Conservation (phyloP, 2,113 vertebrate genomes). For the Chrysemys picta region DNA sequence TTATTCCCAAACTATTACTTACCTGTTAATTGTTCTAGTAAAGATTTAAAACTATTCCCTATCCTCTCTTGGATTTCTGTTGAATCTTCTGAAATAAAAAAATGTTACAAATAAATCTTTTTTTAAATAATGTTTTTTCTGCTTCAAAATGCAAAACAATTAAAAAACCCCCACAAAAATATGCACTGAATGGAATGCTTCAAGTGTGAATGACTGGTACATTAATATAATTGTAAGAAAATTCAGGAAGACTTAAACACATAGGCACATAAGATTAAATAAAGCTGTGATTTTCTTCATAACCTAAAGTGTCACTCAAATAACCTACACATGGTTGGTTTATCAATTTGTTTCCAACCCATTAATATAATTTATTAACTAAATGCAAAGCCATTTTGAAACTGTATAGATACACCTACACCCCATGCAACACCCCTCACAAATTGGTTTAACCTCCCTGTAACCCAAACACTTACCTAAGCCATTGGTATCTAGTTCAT, state of each 20-base stretch:
- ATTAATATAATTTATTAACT: background rate
- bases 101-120: background rate
- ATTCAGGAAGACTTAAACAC: background rate
- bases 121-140: background rate
- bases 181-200: background rate
- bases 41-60: conserved; percentile 90
- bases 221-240: background rate
- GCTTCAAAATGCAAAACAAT: conserved; percentile 15
- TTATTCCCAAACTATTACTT: conserved; percentile 49
- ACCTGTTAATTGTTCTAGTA: conserved; percentile 94
- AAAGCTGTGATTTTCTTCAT: background rate
- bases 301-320: background rate
- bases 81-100: conserved; percentile 87
- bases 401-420: background rate
- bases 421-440: background rate
- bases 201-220: background rate
- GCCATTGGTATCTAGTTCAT: conserved; percentile 90
- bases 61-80: conserved; percentile 91
- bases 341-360: background rate
- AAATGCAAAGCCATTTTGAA: background rate
- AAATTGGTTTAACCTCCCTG: background rate
- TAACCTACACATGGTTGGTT: background rate
- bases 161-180: background rate
- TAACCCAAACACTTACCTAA: conserved; percentile 85
- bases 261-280: background rate